Conservation (phyloP, 2,797 vertebrate species). For the Myotis pilosus region DNA sequence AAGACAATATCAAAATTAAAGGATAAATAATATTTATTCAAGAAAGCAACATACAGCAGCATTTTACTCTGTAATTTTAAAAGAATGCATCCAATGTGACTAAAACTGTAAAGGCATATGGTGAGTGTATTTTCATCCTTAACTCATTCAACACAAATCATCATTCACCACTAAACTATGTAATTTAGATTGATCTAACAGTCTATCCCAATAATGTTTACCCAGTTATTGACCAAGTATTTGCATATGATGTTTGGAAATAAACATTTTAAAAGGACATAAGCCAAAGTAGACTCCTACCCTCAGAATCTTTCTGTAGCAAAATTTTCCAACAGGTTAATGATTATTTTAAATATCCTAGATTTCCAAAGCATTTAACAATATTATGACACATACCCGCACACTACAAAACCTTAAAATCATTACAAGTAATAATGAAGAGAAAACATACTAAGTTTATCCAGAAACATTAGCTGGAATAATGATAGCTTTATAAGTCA, state of each 20-base stretch:
- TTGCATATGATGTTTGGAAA: neutral
- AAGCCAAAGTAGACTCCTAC: neutral
- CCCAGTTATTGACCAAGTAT: neutral
- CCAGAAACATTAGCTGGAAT: neutral
- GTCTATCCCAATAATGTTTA: neutral
- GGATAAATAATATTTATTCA: neutral
- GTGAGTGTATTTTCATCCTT: neutral
- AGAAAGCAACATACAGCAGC: neutral
- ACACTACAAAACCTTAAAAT: neutral
- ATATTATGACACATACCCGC: neutral
- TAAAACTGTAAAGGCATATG: neutral
- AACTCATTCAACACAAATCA: neutral
- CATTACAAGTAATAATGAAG: neutral
- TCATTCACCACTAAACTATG: neutral
- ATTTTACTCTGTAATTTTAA: neutral
- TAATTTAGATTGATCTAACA: slow-evolving; percentile 2
- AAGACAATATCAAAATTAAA: neutral
- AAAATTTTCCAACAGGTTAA: slow-evolving; percentile 37
- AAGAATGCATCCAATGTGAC: neutral
- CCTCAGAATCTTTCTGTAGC: slow-evolving; percentile 7
- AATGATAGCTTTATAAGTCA: neutral
- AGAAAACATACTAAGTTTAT: neutral
- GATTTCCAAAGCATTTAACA: slow-evolving; percentile 45
- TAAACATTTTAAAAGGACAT: neutral
- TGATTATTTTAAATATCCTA: slow-evolving; percentile 47